Percentiles rank a stretch among this genome's conserved stretches.
These are phyloP conservation scores for Drosophila colorata DNA, from an alignment of 2,888 invertebrate genomes.

Conservation along the genomic window DNA sequence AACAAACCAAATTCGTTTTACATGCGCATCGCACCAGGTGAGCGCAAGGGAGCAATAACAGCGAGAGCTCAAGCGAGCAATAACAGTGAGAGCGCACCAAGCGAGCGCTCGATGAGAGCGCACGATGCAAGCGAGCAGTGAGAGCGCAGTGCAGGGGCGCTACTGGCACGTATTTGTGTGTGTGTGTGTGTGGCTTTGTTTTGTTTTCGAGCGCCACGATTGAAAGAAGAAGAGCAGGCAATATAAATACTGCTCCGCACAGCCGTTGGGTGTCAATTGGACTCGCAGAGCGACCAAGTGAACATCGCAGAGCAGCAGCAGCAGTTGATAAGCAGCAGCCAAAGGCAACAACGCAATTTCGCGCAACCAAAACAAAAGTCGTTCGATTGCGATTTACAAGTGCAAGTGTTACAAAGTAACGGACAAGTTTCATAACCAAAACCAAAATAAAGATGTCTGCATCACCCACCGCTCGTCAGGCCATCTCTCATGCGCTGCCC, in stretches of 20 bases:
- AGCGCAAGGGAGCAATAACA: conserved; percentile 2
- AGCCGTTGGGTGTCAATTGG: conserved; percentile 28
- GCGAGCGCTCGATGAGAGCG: too few species aligned
- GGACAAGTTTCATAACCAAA: conserved; percentile 31
- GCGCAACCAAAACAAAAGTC: conserved; percentile 42
- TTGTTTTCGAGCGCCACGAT: conserved; percentile 43
- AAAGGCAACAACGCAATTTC: conserved; percentile 48
- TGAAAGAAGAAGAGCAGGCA: conserved; percentile 34
- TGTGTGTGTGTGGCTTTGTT: conserved; percentile 31
- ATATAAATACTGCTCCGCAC: conserved; percentile 49
- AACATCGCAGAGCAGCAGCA: conserved; percentile 6
- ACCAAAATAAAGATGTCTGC: conserved; percentile 91
- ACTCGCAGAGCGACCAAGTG: conserved; percentile 23
- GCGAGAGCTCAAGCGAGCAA: too few species aligned
- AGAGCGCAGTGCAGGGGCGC: conserved; percentile 26
- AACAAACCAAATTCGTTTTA: conserved; percentile 15
- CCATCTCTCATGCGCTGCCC: conserved; percentile 89
- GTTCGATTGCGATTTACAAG: conserved; percentile 45
- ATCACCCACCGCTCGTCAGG: conserved; percentile 92
- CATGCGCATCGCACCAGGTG: conserved; percentile 10
- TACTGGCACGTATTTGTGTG: conserved; percentile 10
- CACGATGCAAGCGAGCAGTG: background rate
- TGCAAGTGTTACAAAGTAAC: conserved; percentile 41
- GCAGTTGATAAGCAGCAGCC: conserved; percentile 19
- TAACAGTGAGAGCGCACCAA: too few species aligned